Evolutionary conservation across 2,113 vertebrate species (phyloP), one percentile per base, ranked within the genome.

Genomic region (Diadophis punctatus): DNA sequence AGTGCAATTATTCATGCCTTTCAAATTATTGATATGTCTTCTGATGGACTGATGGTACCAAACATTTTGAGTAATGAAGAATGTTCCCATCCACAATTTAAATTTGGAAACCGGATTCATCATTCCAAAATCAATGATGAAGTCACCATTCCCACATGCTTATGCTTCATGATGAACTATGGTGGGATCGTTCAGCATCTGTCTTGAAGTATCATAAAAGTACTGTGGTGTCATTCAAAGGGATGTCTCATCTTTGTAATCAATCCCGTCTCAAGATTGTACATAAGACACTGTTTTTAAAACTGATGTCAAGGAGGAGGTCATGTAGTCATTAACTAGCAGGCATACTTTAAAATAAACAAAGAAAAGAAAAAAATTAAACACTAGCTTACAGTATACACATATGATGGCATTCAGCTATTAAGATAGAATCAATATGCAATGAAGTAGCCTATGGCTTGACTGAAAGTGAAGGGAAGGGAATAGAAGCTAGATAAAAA

Each of bases 281-380:
- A 1, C 27, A 14, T 85, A n/a, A 9, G 90, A 52, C 0, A 39
- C 7, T 34, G 58, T 53, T 48, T 58, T 94, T 92, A 5, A 63
- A 8, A 1, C 87, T 5, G 2, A 63, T 10, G 90, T 92, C 87
- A 85, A 3, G 22, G 1, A 0, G 30, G 48, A 55, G 68, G 90
- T 87, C 86, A 87, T 51, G 34, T 93, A 52, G 88, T 91, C 11
- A 30, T 93, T 88, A 93, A 94, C 91, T 8, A 92, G 23, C 90
- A 95, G 90, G 91, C 90, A 96, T 93, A 93, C 95, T 97, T 86
- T 90, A 90, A 95, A 93, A 92, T 43, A 91, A 0, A 53, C 58
- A 92, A 93, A 90, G 1, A 90, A 94, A 90, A 88, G 52, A 0
- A 43, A 93, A 93, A 80, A 95, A 51, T 89, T 80, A n/a, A 94